Conservation (phyloP, 1,140 invertebrate species). For the Drosophila truncata region DNA sequence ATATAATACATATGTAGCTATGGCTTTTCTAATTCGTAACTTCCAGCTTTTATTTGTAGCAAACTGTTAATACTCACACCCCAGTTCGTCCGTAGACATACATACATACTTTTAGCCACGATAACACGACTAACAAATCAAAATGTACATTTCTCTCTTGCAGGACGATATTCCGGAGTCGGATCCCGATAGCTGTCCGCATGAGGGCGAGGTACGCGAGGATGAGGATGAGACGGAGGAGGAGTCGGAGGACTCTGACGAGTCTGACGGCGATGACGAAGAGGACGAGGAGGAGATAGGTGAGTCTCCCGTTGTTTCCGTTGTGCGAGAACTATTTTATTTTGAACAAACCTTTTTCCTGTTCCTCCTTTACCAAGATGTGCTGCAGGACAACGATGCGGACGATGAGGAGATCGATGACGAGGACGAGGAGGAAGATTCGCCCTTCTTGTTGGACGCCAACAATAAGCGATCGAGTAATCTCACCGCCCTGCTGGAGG, state of each 20-base stretch:
- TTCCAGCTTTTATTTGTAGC: conserved; percentile 34
- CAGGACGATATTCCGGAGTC: conserved; percentile 82
- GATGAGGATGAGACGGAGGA: conserved; percentile 77
- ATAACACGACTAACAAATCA: conserved; percentile 12
- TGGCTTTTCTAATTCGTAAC: conserved; percentile 53
- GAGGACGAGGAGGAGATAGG: conserved; percentile 81
- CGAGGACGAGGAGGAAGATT: conserved; percentile 80
- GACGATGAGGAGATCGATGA: conserved; percentile 84
- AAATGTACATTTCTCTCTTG: conserved; percentile 29
- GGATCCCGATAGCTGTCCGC: conserved; percentile 79
- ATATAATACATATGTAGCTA: too few species aligned
- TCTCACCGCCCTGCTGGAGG: conserved; percentile 76
- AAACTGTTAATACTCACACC: conserved; percentile 21
- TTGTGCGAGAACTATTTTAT: neutral
- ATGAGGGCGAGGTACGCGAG: conserved; percentile 69
- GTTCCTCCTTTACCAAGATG: conserved; percentile 40
- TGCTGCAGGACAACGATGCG: conserved; percentile 79
- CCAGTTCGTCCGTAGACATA: conserved; percentile 25
- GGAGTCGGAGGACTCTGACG: conserved; percentile 80
- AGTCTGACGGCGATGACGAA: conserved; percentile 81
- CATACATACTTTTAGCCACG: neutral
- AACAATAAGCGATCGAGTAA: conserved; percentile 76
- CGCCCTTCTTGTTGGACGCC: conserved; percentile 74
- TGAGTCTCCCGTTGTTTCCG: conserved; percentile 8
- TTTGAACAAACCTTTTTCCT: neutral